Base-by-base conservation (phyloP, 2,888 invertebrate species). In the Hyles lineata region DNA sequence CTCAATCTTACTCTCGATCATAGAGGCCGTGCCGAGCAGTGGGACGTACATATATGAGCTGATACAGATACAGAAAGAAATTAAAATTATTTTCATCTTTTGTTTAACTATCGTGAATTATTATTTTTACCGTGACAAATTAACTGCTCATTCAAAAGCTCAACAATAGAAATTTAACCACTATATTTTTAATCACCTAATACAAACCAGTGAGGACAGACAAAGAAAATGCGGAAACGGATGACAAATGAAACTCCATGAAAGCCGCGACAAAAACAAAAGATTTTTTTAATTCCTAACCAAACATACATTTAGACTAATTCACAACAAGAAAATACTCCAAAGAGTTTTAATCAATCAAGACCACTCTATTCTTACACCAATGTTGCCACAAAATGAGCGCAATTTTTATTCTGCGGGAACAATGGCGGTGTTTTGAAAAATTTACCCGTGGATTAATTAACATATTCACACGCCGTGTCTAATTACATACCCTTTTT, bases 381-480 rank as follows among this genome's bases (percentile, higher is more conserved):
- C 78, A 83, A 78, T 75, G 75, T 85, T 83, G 79, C 80, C 78
- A 78, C 75, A 75, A 77, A 78, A 76, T 76, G 76, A 82, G 82
- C 79, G 81, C 84, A 83, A 88, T 88, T 91, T 93, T 93, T 91
- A 92, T 85, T 87, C 85, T 77, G 80, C 76, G 76, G 78, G 87
- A 93, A 94, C 93, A 93, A 94, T 93, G 86, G 92, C 79, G 82
- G 80, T 89, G 89, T 91, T 93, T 92, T 92, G 87, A 92, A 86
- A 89, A 92, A 92, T 92, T 91, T 91, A 90, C 87, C 86, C 88
- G 83, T 89, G 89, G 89, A 91, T 93, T 94, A 93, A 94, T 94
- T 94, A 93, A 91, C 92, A 89, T 90, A 90, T 87, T 89, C 92
- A 92, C 86, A 80, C 86, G 88, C 85, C 93, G 92, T 92, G 83